Evolutionary conservation across 2,113 vertebrate species (phyloP), one percentile per base, ranked within the genome.

Genomic region (Numenius arquata): DNA sequence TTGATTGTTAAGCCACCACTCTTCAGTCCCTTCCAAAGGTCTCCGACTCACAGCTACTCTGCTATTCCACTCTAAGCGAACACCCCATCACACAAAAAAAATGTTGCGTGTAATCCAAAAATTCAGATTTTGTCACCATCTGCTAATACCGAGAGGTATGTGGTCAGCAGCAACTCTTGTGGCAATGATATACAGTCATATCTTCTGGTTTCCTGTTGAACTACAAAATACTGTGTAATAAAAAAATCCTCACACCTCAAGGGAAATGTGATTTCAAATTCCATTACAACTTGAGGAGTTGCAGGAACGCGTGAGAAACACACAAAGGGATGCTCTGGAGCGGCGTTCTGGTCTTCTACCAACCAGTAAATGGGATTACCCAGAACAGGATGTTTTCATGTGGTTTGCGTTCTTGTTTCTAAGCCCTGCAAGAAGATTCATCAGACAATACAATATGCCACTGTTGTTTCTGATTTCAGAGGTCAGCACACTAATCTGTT

Each of bases 191-290:
- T 1, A 71, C 5, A n/a, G 43, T 43, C 52, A 43, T 55, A 78
- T 79, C 75, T 94, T 78, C 65, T 91, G 21, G 40, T 56, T 88
- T 95, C 38, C 78, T 66, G 32, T 47, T 40, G 38, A 96, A 76
- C 29, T 88, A 73, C 50, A 91, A 85, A 87, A 76, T 29, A 65
- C 8, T 2, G 6, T 9, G 16, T 7, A 70, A 88, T 38, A 88
- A 87, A 81, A 55, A 65, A 55, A 22, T 40, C 61, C 40, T 45
- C 40, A 34, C 48, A 61, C 32, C 27, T 75, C 88, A 82, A 78
- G 32, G 30, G 45, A 93, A 72, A 79, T 66, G n/a, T 81, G 34
- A 70, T 41, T 88, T 78, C 21, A 84, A 94, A 93, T 47, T 88
- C 62, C 30, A 8, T 56, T 90, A 53, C 56, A 67, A 68, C 15